Conservation (phyloP, 2,113 vertebrate species). For the Paradoxurus hermaphroditus region DNA sequence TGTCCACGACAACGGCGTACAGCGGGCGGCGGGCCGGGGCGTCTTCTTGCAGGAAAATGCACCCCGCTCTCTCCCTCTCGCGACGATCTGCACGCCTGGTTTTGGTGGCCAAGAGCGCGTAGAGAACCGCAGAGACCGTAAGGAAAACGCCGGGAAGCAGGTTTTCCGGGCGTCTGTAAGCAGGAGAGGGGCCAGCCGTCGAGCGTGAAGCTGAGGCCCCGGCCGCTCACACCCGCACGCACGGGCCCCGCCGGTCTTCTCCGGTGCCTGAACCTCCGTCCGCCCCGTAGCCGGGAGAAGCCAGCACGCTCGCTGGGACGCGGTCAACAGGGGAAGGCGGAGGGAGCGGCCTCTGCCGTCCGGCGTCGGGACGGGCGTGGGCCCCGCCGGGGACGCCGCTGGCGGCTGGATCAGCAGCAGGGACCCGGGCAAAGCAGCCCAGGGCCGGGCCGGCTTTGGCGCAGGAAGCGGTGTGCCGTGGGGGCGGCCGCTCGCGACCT, state of each 20-base stretch:
- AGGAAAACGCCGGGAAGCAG: slow-evolving; percentile 75
- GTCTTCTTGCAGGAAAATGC: slow-evolving; percentile 83
- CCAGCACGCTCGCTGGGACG: neutral
- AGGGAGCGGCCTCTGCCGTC: neutral
- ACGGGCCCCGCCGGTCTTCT: neutral
- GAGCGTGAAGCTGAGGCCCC: neutral
- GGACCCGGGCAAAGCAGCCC: neutral
- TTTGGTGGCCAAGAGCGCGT: slow-evolving; percentile 59
- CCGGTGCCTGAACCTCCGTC: fast-evolving
- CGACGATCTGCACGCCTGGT: slow-evolving; percentile 72
- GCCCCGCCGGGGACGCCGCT: neutral
- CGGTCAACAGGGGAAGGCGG: neutral
- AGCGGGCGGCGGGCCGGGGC: slow-evolving; percentile 68
- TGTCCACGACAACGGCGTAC: slow-evolving; percentile 86
- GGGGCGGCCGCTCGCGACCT: neutral
- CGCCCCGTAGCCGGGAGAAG: neutral
- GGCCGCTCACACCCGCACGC: no score
- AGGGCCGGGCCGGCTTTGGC: no score
- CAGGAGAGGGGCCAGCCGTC: no score
- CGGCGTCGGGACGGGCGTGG: neutral
- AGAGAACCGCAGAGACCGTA: slow-evolving; percentile 74
- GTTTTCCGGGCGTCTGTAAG: slow-evolving; percentile 77
- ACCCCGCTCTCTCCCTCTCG: slow-evolving; percentile 63
- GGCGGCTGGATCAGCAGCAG: fast-evolving
- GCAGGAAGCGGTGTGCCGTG: neutral